phyloP scores from a whole-genome alignment of 2,888 invertebrate genomes.

The Eupeodes latifasciatus region DNA sequence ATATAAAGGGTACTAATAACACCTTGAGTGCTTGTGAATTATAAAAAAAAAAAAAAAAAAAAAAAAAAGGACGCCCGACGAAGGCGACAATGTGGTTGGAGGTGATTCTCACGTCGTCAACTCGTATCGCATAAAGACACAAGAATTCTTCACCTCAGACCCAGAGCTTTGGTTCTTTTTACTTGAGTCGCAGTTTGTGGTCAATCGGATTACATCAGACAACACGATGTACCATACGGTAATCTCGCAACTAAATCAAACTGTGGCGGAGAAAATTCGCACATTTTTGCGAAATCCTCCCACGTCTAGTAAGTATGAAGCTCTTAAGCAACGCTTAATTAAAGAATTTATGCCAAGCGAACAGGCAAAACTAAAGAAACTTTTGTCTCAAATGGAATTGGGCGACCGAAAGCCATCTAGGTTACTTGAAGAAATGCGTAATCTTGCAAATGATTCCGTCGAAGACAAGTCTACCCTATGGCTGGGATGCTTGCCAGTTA shows the following conservation, averaged over 20 bases:
- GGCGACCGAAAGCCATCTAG: constrained; percentile 19
- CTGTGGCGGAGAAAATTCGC: constrained; percentile 6
- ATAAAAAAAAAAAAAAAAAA: too few relatives aligned
- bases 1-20: too few relatives aligned
- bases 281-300: constrained; percentile 29
- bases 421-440: constrained; percentile 11
- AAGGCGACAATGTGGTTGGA: background rate
- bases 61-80: too few relatives aligned
- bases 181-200: constrained; percentile 6
- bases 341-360: constrained; percentile 27
- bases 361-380: background rate
- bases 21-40: too few relatives aligned
- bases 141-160: constrained; percentile 9
- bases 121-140: background rate
- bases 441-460: background rate
- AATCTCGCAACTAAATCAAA: constrained; percentile 10
- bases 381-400: constrained; percentile 5
- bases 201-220: background rate
- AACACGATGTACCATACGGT: background rate
- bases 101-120: background rate
- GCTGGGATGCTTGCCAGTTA: constrained; percentile 17
- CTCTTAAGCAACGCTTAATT: constrained; percentile 20
- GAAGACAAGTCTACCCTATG: constrained; percentile 25
- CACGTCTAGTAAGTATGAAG: constrained; percentile 6
- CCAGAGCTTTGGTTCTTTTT: constrained; percentile 10